Conservation (phyloP, 2,888 invertebrate species). For the Gastrophysa polygoni region DNA sequence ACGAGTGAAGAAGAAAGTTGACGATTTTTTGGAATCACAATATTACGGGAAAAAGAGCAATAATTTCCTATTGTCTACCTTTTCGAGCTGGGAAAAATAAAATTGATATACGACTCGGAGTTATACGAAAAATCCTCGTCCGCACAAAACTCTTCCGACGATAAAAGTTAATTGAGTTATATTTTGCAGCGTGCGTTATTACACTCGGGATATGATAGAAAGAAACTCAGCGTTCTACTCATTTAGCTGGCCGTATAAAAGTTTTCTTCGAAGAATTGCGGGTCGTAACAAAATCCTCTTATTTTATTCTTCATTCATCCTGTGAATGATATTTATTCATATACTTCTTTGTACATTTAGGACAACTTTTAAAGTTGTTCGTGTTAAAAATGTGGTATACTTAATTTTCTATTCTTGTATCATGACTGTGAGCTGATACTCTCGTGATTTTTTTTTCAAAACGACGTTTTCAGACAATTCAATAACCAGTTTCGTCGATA, state of each 20-base stretch:
- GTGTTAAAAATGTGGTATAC: too few species aligned
- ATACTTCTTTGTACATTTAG: too few species aligned
- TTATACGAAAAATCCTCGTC: background rate
- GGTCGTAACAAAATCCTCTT: too few species aligned
- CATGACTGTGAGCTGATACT: too few species aligned
- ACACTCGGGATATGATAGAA: background rate
- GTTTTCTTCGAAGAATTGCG: slow-evolving; percentile 2
- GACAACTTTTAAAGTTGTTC: too few species aligned
- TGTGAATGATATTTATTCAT: too few species aligned
- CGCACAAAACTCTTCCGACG: background rate
- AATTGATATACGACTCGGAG: background rate
- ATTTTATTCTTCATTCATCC: too few species aligned
- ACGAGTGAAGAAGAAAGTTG: background rate
- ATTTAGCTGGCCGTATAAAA: background rate
- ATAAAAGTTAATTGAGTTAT: background rate
- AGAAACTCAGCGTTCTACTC: background rate
- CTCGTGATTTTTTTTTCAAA: too few species aligned
- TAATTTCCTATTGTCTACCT: background rate
- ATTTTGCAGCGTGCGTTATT: background rate
- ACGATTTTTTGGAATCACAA: background rate
- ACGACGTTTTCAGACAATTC: too few species aligned
- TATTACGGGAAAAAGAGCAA: background rate
- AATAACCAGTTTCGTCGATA: too few species aligned
- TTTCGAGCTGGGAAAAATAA: background rate
- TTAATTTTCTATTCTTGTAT: too few species aligned